Evolutionary conservation across 1,140 invertebrate species (phyloP).

Genomic region (Penaeus chinensis): DNA sequence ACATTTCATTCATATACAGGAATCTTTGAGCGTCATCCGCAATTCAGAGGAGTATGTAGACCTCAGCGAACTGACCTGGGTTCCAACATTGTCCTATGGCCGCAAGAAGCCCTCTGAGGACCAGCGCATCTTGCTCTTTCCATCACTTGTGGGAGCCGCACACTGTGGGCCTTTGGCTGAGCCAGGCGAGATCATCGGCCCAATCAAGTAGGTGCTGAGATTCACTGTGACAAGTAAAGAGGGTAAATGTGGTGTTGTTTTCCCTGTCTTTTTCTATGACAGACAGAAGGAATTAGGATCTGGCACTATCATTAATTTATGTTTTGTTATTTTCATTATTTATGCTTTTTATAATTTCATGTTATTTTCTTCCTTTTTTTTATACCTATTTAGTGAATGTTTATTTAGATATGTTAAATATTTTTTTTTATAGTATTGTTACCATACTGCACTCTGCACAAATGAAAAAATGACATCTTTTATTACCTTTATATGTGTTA

Average conservation of each 20-base stretch:
- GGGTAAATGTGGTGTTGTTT: too few species aligned
- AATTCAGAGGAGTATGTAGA: conserved; percentile 58
- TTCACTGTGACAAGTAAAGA: too few species aligned
- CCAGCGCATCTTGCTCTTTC: conserved; percentile 38
- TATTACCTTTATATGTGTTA: neutral
- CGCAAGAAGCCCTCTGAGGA: conserved; percentile 21
- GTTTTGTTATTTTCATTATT: too few species aligned
- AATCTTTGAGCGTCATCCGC: conserved; percentile 25
- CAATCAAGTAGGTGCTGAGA: conserved; percentile 37
- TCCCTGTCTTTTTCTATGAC: too few species aligned
- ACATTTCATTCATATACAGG: conserved; percentile 13
- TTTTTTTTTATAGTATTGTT: neutral
- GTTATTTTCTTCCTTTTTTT: neutral
- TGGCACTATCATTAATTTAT: too few species aligned
- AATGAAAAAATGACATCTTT: too few species aligned
- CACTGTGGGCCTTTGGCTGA: conserved; percentile 54
- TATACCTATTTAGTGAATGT: neutral
- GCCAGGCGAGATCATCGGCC: conserved; percentile 51
- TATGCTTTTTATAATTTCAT: neutral
- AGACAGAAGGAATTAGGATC: too few species aligned
- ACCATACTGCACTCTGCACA: neutral
- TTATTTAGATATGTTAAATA: conserved; percentile 1
- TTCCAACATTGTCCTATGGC: conserved; percentile 57
- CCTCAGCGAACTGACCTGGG: conserved; percentile 51
- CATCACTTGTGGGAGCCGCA: conserved; percentile 51